Evolutionary conservation across 2,888 invertebrate species (phyloP), one percentile per base, ranked within the genome.

Genomic region (Apantesis nais): DNA sequence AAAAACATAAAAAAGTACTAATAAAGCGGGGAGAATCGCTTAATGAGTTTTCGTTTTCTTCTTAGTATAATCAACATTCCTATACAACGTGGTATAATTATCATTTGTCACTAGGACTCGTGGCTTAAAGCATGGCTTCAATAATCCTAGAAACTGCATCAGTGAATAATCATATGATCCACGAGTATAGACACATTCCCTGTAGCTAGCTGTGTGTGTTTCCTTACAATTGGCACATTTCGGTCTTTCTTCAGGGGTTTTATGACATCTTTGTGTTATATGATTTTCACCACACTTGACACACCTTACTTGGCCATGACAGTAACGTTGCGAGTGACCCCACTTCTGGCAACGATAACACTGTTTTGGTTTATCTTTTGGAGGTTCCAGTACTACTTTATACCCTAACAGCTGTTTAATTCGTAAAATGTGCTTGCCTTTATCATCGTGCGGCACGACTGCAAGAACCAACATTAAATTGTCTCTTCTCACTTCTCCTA

Each of bases 301-400:
- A 83, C 93, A 94, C 66, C 84, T 90, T 4, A 88, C 66, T 22
- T 75, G 58, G 0, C 90, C 90, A 22, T 87, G 87, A 68, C 94
- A 93, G 77, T 88, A 90, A 29, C 89, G 85, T 73, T 92, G 90
- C 1, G 90, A 83, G 71, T 95, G 94, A 0, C 93, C 93, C 89
- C 92, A 94, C 73, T 85, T 86, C 74, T 94, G 95, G 75, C 95
- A 95, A 31, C 89, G 87, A 71, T 89, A 84, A 77, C 94, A 94
- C 73, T 95, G 94, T 58, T 78, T 88, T 1, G 78, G 70, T 70
- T 89, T 91, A 9, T 44, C 37, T 22, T 81, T 73, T 1, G 90
- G 90, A 12, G 88, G 87, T 77, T 95, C 93, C 66, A 93, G 75
- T 55, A 66, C 81, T 0, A 94, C 86, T 44, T 84, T 68, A 65